Evolutionary conservation across 2,797 vertebrate genomes (phyloP).

Genomic region (Epinephelus coioides): DNA sequence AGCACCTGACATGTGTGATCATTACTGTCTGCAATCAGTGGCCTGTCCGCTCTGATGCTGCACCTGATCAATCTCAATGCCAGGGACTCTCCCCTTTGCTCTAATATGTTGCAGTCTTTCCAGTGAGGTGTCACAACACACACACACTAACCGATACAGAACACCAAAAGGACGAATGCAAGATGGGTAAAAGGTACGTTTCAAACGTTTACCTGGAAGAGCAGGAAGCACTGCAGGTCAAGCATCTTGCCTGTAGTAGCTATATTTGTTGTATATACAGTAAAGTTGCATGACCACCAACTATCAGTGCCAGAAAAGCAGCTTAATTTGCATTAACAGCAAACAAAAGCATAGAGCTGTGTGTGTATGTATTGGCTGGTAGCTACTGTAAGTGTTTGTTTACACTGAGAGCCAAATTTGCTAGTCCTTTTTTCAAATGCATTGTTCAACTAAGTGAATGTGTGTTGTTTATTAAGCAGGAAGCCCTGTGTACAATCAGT

Average conservation of each 20-base stretch:
- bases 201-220: not conserved
- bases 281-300: conserved; percentile 2
- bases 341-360: conserved; percentile 13
- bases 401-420: conserved; percentile 8
- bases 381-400: conserved; percentile 20
- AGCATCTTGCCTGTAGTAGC: no score
- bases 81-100: not conserved
- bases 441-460: conserved; percentile 18
- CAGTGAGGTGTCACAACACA: conserved; percentile 8
- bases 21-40: conserved; percentile 59
- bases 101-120: not conserved
- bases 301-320: not conserved
- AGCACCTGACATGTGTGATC: conserved; percentile 45
- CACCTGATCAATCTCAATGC: conserved; percentile 65
- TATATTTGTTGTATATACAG: not conserved
- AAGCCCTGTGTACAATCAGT: conserved; percentile 7
- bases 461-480: conserved; percentile 35
- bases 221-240: not conserved
- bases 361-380: not conserved
- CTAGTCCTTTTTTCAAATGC: not conserved
- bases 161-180: not conserved
- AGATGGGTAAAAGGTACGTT: not conserved
- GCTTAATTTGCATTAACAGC: conserved; percentile 19
- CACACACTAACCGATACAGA: not conserved
- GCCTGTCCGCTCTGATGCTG: conserved; percentile 55